A percentile compares a stretch with the other conserved stretches of the same genome.
Evolutionary conservation across 2,113 vertebrate species (phyloP).

Genomic region (Gopherus evgoodei): DNA sequence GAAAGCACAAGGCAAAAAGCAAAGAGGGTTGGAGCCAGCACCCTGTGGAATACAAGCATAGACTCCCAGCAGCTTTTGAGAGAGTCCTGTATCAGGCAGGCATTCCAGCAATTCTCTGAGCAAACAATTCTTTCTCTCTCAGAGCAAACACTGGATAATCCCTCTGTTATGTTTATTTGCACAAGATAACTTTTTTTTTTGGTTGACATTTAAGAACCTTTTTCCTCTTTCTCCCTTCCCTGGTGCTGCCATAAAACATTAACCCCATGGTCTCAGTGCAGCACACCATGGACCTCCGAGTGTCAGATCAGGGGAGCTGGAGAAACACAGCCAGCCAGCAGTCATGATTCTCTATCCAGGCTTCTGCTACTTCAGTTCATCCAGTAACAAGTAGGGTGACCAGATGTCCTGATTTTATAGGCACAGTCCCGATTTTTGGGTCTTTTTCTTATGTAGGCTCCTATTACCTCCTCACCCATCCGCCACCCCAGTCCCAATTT

Average conservation of each 20-base stretch:
- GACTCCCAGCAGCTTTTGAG: neutral
- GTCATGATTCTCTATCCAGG: neutral
- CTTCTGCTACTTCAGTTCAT: neutral
- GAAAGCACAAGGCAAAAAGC: fast-evolving
- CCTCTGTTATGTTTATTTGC: conserved; percentile 56
- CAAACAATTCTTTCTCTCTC: conserved; percentile 14
- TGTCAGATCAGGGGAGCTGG: neutral
- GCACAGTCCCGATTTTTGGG: too few relatives aligned
- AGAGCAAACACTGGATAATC: neutral
- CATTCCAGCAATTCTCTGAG: conserved; percentile 54
- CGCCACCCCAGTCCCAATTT: too few relatives aligned
- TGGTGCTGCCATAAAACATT: neutral
- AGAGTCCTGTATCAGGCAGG: fast-evolving
- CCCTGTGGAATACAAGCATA: fast-evolving
- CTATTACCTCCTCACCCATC: too few relatives aligned
- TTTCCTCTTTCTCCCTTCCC: neutral
- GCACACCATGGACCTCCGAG: neutral
- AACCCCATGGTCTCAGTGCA: neutral
- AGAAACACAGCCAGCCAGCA: neutral
- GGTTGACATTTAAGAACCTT: conserved; percentile 49
- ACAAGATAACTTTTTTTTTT: conserved; percentile 31
- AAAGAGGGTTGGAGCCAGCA: neutral
- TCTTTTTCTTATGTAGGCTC: too few relatives aligned
- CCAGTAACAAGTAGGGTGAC: neutral
- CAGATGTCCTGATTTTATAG: too few relatives aligned